Base-by-base conservation (phyloP, 92 coral and sea anemone species). In the Zoanthus sansibaricus region DNA sequence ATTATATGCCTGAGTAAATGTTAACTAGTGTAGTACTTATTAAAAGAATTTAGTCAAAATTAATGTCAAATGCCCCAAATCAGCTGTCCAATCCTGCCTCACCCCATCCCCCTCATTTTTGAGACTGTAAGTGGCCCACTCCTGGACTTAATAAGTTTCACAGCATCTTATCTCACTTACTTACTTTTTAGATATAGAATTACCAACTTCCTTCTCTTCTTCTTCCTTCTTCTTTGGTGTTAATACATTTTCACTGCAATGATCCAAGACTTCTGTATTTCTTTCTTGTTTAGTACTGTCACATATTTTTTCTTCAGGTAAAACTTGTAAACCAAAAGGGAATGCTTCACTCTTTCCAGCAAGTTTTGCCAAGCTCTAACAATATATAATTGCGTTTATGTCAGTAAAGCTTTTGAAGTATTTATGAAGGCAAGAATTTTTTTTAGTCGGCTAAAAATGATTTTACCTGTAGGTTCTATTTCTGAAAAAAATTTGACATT, bases 351-450 rank as follows among this genome's bases (percentile, higher is more conserved):
- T 55, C 14, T 77, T 77, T 32, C 68, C 82, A 32, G 82, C 82
- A 77, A 77, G 82, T 55, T 77, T 77, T 52, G 64, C 68, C 21
- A 77, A 77, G 45, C 52, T 45, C 82, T 77, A 33, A 21, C 25
- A 77, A 7, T 11, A 76, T 6, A 9, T 73, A 14, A 58, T 58
- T 58, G n/a, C 4, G 42, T 37, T 2, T 37, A 37, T 37, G 4
- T 37, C 42, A 37, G 42, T 37, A 37, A 37, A 37, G 42, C 42
- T 37, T 37, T 37, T 37, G 42, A 37, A 37, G 42, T 37, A 2
- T 2, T 2, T 37, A 37, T 4, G 42, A 37, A 37, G 42, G 42
- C 42, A 37, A 37, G 25, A 25, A 37, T 4, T 37, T 2, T 37
- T 37, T 37, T 37, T 4, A 2, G 42, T 37, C 4, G 42, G 42